These are phyloP conservation scores for Stegodyphus mimosarum DNA, from an alignment of 1,140 invertebrate genomes.

Conservation along the genomic window DNA sequence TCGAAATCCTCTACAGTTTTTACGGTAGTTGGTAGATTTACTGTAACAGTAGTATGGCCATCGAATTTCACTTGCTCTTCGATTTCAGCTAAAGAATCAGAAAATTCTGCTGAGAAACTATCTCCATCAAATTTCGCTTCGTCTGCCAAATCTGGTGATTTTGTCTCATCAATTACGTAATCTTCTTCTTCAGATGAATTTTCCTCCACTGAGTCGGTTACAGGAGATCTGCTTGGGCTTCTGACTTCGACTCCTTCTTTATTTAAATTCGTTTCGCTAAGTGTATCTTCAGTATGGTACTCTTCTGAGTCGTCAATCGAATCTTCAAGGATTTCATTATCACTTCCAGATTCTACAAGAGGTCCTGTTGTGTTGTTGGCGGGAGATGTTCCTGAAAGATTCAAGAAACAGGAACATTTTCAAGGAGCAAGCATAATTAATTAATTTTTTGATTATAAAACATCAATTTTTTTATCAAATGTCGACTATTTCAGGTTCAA, in stretches of 20 bases:
- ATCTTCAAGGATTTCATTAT: conserved; percentile 10
- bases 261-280: not conserved
- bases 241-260: not conserved
- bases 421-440: conserved; percentile 58
- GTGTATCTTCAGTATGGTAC: not conserved
- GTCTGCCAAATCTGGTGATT: not conserved
- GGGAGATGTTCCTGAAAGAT: conserved; percentile 59
- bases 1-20: conserved; percentile 8
- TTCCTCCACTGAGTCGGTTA: not conserved
- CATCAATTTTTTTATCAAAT: not conserved
- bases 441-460: conserved; percentile 32
- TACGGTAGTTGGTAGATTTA: conserved; percentile 39
- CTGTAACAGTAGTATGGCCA: conserved; percentile 17
- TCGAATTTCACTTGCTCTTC: conserved; percentile 15
- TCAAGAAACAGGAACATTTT: conserved; percentile 62
- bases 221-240: not conserved
- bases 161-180: not conserved
- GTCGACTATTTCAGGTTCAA: no score
- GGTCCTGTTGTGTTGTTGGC: conserved; percentile 16
- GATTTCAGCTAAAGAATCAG: conserved; percentile 33
- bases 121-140: not conserved
- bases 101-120: conserved; percentile 21
- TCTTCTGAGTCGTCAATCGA: not conserved
- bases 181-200: not conserved
- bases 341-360: conserved; percentile 19